Base-by-base conservation (phyloP, 2,797 vertebrate species). In the Cottoperca gobio region DNA sequence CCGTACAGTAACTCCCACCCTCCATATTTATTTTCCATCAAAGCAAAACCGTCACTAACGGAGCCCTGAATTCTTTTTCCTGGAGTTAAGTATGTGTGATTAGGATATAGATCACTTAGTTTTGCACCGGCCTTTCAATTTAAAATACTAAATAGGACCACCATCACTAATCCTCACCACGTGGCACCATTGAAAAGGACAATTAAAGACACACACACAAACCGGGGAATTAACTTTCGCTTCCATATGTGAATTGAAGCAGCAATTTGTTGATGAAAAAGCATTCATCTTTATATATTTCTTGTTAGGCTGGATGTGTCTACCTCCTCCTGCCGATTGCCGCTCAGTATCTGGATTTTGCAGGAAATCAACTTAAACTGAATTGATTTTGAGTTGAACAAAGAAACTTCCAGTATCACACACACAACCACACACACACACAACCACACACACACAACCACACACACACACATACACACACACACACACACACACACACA, bases 251-350 rank as follows among this genome's bases (percentile, higher is more conserved):
- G 78, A 86, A 85, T 72, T 76, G 61, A 78, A 63, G 79, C 63
- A 65, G 69, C 55, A 82, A 86, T 86, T 85, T 88, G 66, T 82
- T 84, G 81, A 86, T 88, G 77, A 79, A 78, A 81, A 75, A 39
- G 8, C 58, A 71, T 84, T 86, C 63, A 63, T 77, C 46, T 87
- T 78, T 76, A 81, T 81, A 88, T 79, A 79, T 77, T 87, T 79
- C 77, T 73, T 81, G 33, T 85, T 81, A 63, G 60, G 59, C 52
- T 63, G 26, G 37, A 78, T 67, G 53, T 68, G 65, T 79, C 72
- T 60, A 19, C 69, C 74, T 70, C 26, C 21, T 76, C 52, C 50
- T 55, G 66, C 52, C 0, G 13, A 74, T 73, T 33, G 21, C 28
- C 52, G 31, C 10, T 75, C 72, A 37, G 24, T 54, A 62, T 82